These are phyloP conservation scores for Acomys russatus DNA, from an alignment of 2,797 vertebrate genomes.

Conservation along the genomic window DNA sequence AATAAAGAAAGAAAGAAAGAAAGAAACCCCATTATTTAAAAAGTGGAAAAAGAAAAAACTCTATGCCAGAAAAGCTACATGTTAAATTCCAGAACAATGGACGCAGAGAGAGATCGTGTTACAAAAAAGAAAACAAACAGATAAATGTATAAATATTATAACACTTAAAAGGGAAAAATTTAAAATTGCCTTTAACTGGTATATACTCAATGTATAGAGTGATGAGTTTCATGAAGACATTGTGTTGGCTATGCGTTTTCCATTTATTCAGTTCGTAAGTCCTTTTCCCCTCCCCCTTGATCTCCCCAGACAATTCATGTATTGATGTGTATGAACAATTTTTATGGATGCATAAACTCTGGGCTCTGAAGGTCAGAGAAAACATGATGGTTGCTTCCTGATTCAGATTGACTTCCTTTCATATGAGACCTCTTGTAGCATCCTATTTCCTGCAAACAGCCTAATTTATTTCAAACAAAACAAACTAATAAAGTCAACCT, in stretches of 20 bases:
- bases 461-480: background rate
- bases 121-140: background rate
- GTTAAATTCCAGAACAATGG: background rate
- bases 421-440: background rate
- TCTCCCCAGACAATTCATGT: too few relatives aligned
- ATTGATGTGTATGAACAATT: background rate
- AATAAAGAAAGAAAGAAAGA: too few relatives aligned
- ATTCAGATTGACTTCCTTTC: background rate
- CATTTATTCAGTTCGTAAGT: too few relatives aligned
- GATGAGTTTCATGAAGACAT: background rate
- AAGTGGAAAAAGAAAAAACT: background rate
- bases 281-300: background rate
- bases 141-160: background rate
- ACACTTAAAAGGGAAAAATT: background rate
- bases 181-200: background rate
- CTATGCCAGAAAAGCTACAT: background rate
- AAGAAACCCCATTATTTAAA: too few relatives aligned
- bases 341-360: background rate
- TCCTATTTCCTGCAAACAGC: background rate
- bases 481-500: background rate
- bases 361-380: background rate
- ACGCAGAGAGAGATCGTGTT: background rate
- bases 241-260: background rate
- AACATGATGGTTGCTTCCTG: background rate
- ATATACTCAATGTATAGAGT: background rate